A percentile compares a stretch with the other conserved stretches of the same genome.
Conservation (phyloP, 1,140 invertebrate species). For the Akabosia matsudoensis region DNA sequence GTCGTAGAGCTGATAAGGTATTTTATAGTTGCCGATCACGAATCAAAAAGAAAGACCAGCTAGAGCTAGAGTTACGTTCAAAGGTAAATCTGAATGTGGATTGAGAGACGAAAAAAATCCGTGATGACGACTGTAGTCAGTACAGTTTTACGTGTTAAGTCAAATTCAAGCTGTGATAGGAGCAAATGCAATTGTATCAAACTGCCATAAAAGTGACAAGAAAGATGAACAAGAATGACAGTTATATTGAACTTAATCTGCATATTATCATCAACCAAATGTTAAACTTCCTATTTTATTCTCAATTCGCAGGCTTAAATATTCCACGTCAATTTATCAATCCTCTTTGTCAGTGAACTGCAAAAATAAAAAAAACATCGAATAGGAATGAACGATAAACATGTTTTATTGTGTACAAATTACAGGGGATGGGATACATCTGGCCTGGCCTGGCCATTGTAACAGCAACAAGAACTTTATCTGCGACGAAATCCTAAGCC, state of each 20-base stretch:
- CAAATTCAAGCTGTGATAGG: neutral
- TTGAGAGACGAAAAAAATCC: no score
- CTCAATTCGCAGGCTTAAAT: no score
- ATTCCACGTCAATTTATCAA: neutral
- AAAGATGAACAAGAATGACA: neutral
- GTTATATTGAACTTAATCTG: neutral
- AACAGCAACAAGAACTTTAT: no score
- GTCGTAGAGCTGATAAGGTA: neutral
- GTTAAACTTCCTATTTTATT: neutral
- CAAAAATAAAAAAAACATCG: no score
- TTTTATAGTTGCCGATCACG: constrained; percentile 9
- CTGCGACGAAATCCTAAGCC: no score
- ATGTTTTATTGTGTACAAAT: no score
- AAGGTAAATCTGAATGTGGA: no score
- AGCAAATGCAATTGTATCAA: neutral
- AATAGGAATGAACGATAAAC: no score
- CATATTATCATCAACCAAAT: neutral
- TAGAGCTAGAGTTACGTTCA: no score
- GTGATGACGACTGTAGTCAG: neutral
- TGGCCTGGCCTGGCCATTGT: no score
- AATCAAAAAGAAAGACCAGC: neutral
- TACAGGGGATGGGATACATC: no score
- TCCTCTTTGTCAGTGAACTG: no score
- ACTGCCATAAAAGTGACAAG: neutral
- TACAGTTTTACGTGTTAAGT: neutral